These are phyloP conservation scores for Harpalus rufipes DNA, from an alignment of 2,888 invertebrate genomes.

Conservation along the genomic window DNA sequence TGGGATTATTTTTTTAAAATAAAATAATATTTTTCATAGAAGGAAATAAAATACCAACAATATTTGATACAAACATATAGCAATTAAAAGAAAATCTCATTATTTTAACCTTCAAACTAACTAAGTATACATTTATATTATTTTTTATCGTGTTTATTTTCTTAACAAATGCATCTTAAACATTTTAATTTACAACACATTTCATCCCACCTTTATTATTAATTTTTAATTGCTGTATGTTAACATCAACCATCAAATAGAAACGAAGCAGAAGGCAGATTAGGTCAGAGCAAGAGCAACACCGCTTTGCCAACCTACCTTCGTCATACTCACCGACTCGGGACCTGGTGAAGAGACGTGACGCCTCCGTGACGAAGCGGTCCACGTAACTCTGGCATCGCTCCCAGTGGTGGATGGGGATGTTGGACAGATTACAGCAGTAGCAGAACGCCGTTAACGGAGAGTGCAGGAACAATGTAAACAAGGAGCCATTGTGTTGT, in stretches of 20 bases:
- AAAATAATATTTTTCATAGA: too few relatives aligned
- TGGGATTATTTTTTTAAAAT: too few relatives aligned
- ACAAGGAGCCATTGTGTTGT: conserved; percentile 93
- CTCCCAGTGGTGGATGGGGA: conserved; percentile 94
- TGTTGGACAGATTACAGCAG: conserved; percentile 91
- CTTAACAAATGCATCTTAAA: too few relatives aligned
- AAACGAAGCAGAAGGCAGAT: conserved; percentile 57
- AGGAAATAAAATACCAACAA: background rate
- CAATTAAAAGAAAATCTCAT: background rate
- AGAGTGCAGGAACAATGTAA: conserved; percentile 96
- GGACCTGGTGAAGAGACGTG: conserved; percentile 88
- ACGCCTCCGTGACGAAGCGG: conserved; percentile 93
- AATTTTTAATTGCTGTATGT: background rate
- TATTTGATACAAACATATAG: background rate
- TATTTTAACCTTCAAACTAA: too few relatives aligned
- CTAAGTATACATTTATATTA: too few relatives aligned
- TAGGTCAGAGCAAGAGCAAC: conserved; percentile 41
- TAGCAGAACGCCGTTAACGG: conserved; percentile 95
- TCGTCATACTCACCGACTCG: conserved; percentile 84
- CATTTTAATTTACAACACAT: too few relatives aligned
- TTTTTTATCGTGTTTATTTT: too few relatives aligned
- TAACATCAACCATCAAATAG: conserved; percentile 42
- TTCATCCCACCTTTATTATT: too few relatives aligned
- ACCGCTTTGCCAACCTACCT: conserved; percentile 59
- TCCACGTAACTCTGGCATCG: conserved; percentile 92